Evolutionary conservation across 1,140 invertebrate species (phyloP), one percentile per base, ranked within the genome.

Genomic region (Formica exsecta): DNA sequence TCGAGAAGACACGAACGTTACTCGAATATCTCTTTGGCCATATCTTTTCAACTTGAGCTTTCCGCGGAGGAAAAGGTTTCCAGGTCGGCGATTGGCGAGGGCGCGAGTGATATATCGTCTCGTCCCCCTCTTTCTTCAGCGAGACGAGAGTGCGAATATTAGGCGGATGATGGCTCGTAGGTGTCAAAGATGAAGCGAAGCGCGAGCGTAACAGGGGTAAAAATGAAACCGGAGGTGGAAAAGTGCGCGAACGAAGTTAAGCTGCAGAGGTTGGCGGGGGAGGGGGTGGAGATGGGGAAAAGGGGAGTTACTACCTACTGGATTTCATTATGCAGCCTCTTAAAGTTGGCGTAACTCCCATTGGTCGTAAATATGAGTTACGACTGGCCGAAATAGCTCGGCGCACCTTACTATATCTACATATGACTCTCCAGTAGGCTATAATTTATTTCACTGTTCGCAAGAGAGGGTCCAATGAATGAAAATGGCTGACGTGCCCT

Each of bases 311-410:
- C 90, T 88, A 89, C 88, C 88, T n/a, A 91, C 87, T 86, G 88
- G 86, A 89, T 93, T 93, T 93, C 93, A 94, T 93, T 94, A 94
- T 93, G 92, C 93, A 93, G 92, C 92, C 93, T 93, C 93, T 94
- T 94, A 94, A 92, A 93, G 88, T 94, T 94, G 93, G 93, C 93
- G 90, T 93, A 93, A 94, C 92, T 93, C 93, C 93, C 93, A 93
- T 93, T 91, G 93, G 86, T 94, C 92, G 92, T 94, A 93, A 93
- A 94, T 94, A 93, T 94, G 93, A 94, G 91, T 94, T 94, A 94
- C 91, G 87, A 76, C 89, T 91, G 87, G 87, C 86, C 92, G 91
- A 94, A 93, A 93, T 93, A 93, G 91, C 92, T 88, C 80, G 81
- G 91, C 88, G 88, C 64, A 87, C 87, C 88, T 86, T 87, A 89